Conservation (phyloP, 2,113 vertebrate genomes). For the Brachyhypopomus occidentalis region DNA sequence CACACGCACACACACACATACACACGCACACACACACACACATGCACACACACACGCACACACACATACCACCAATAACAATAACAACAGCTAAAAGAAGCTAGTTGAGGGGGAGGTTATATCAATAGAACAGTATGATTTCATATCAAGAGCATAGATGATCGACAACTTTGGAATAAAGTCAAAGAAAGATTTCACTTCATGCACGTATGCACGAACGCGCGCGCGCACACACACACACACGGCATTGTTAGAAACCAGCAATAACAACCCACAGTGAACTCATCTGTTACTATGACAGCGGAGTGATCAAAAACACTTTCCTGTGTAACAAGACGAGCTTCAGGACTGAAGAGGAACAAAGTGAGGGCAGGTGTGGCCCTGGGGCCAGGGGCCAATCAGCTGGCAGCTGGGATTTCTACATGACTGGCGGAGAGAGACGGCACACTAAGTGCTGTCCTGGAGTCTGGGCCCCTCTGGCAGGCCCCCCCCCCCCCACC, state of each 20-base stretch:
- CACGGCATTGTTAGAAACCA: neutral
- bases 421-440: conserved; percentile 64
- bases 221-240: neutral
- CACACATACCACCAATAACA: neutral
- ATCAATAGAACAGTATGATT: neutral
- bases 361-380: conserved; percentile 70
- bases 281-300: conserved; percentile 43
- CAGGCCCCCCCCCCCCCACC: conserved; percentile 31
- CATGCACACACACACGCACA: neutral
- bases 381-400: conserved; percentile 61
- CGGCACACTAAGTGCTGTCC: conserved; percentile 49
- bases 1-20: too few relatives aligned
- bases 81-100: neutral
- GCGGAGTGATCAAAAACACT: conserved; percentile 26
- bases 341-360: conserved; percentile 52
- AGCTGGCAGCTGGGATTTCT: conserved; percentile 39
- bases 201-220: neutral
- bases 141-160: neutral
- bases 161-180: neutral
- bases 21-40: too few relatives aligned
- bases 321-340: conserved; percentile 7
- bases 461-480: conserved; percentile 45
- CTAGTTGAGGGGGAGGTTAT: neutral
- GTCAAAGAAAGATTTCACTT: neutral
- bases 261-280: neutral